phyloP scores from a whole-genome alignment of 2,113 vertebrate genomes.

The Lagenorhynchus albirostris region DNA sequence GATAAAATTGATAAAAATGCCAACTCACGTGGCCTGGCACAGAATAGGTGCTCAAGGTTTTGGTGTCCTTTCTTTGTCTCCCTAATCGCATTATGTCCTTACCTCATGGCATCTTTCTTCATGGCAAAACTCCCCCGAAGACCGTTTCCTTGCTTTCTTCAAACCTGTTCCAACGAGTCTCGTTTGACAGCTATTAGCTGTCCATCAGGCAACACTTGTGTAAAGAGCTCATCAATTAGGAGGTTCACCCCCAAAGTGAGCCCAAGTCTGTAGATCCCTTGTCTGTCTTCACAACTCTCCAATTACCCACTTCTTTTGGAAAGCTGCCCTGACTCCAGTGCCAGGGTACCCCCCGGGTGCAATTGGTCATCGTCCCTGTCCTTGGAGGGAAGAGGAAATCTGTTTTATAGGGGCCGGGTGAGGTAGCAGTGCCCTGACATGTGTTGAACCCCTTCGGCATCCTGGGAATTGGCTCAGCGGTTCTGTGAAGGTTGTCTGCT shows the following conservation, averaged over 20 bases:
- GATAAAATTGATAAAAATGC: background rate
- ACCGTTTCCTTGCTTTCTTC: background rate
- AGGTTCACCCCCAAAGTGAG: background rate
- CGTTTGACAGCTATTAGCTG: background rate
- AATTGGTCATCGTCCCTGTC: background rate
- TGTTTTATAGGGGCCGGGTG: background rate
- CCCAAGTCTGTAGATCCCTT: background rate
- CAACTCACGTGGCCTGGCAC: background rate
- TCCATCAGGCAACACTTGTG: background rate
- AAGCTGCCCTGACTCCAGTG: background rate
- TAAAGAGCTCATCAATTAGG: background rate
- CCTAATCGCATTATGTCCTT: background rate
- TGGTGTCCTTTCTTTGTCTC: background rate
- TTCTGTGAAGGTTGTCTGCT: background rate
- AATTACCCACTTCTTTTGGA: conserved; percentile 22
- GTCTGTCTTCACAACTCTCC: background rate
- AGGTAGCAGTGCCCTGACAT: background rate
- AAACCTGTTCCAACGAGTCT: background rate
- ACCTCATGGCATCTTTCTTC: background rate
- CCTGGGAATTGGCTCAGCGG: background rate
- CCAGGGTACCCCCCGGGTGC: background rate
- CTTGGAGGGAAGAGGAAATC: background rate
- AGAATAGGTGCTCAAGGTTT: background rate
- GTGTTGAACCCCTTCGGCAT: background rate
- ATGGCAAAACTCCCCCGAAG: background rate